phyloP scores from a whole-genome alignment of 2,113 vertebrate genomes.

The Dasypus novemcinctus region DNA sequence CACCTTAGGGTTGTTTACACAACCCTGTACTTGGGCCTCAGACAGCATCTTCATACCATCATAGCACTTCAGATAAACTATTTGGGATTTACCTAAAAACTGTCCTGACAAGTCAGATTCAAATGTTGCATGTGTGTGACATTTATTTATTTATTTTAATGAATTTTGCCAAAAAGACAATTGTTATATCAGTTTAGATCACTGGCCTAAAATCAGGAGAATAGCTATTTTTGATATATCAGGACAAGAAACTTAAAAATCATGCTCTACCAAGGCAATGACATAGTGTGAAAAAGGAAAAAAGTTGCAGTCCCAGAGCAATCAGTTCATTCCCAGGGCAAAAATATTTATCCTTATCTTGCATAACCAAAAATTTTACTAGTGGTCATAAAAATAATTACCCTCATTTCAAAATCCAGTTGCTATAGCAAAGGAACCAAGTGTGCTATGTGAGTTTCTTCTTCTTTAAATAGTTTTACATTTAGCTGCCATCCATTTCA shows the following conservation, averaged over 20 bases:
- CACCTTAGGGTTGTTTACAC: background rate
- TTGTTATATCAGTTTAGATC: background rate
- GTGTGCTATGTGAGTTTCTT: background rate
- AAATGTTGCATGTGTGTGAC: background rate
- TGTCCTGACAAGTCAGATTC: background rate
- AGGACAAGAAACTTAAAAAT: slow-evolving; percentile 34
- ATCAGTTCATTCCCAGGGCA: slow-evolving; percentile 18
- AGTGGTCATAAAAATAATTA: slow-evolving; percentile 50
- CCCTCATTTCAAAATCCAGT: slow-evolving; percentile 36
- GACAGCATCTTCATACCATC: background rate
- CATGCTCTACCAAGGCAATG: background rate
- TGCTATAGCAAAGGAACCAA: background rate
- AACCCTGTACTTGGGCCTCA: background rate
- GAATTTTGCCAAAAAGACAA: background rate
- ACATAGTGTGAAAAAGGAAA: background rate
- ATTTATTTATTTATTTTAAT: background rate
- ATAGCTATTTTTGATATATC: background rate
- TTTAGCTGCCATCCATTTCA: slow-evolving; percentile 4
- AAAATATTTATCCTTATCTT: slow-evolving; percentile 40
- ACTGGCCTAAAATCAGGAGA: background rate
- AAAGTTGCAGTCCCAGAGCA: background rate
- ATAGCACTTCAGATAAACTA: background rate
- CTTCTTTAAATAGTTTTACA: slow-evolving; percentile 32
- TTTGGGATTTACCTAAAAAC: background rate
- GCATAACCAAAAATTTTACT: slow-evolving; percentile 26